Evolutionary conservation across 2,113 vertebrate genomes (phyloP), one percentile per base, ranked within the genome.

Genomic region (Corydoras maculifer): DNA sequence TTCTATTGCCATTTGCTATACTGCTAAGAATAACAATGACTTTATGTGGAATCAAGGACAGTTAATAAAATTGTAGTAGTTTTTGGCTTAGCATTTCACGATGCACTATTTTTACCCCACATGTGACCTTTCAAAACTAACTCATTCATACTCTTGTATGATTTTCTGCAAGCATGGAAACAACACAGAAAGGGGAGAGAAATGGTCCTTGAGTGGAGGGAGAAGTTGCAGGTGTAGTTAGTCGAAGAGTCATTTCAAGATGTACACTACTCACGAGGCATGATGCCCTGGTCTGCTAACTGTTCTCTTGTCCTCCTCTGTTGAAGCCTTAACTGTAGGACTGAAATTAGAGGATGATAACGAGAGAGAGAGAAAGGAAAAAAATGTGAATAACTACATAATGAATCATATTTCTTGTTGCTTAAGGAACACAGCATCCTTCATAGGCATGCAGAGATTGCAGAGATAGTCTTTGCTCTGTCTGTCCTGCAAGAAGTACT

Each of bases 241-340:
- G 5, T 63, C 25, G 55, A 55, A 4, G 57, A 60, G 72, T 55
- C 68, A 15, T 35, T 4, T 55, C 75, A 80, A 80, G 83, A 81
- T 77, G 78, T 75, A 76, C 43, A 80, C 83, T 85, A 98, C 97
- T 98, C 88, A 99, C 97, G 90, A 87, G 94, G 93, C 95, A 98
- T 94, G 89, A 94, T 90, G 90, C 93, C 92, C 87, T 93, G 93
- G 87, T 92, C 92, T 87, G 91, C 93, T 86, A 96, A 91, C 84
- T 97, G 94, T 84, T 98, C 95, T 80, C 95, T 90, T 76, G 92
- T 95, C 87, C 94, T 92, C 84, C 94, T 93, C 90, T 98, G 96
- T 86, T 99, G 96, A 84, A 99, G 95, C 83, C 95, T 94, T 82
- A 98, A 88, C 94, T 98, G 97, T 80, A 99, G 91, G 87, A 98